Conservation (phyloP, 2,888 invertebrate species). For the Nowickia ferox region DNA sequence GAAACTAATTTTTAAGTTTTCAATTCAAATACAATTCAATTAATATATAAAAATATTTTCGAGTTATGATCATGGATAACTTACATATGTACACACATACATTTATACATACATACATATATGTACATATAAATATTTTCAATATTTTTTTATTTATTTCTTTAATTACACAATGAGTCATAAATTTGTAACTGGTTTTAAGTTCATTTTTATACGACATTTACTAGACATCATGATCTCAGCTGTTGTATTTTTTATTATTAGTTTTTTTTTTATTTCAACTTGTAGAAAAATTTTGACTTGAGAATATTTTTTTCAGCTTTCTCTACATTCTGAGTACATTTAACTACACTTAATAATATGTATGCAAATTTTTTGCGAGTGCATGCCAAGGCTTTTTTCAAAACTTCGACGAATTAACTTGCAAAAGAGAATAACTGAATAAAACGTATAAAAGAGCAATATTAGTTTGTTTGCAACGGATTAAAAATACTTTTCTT, state of each 20-base stretch:
- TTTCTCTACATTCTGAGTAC: slow-evolving; percentile 33
- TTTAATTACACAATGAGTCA: slow-evolving; percentile 55
- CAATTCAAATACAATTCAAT: too few species aligned
- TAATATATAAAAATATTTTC: too few species aligned
- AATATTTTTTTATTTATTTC: slow-evolving; percentile 4
- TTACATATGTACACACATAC: not conserved
- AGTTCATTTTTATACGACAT: slow-evolving; percentile 1
- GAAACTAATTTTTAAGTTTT: too few species aligned
- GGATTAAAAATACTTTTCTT: slow-evolving; percentile 7
- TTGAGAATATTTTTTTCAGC: slow-evolving; percentile 39
- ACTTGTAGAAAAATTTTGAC: not conserved
- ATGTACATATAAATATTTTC: not conserved
- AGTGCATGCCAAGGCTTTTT: slow-evolving; percentile 42
- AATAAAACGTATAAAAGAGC: slow-evolving; percentile 7
- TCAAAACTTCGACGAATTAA: slow-evolving; percentile 41
- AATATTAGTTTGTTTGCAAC: slow-evolving; percentile 15
- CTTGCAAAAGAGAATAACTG: slow-evolving; percentile 50
- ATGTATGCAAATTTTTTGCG: slow-evolving; percentile 59
- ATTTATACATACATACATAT: not conserved
- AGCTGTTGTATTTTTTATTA: slow-evolving; percentile 18
- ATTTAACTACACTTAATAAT: slow-evolving; percentile 27
- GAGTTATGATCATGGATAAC: too few species aligned
- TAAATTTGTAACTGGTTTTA: slow-evolving; percentile 36
- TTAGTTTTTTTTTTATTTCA: slow-evolving; percentile 1
- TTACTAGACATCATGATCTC: slow-evolving; percentile 45